Base-by-base conservation (phyloP, 2,113 vertebrate species). In the Odobenus rosmarus region DNA sequence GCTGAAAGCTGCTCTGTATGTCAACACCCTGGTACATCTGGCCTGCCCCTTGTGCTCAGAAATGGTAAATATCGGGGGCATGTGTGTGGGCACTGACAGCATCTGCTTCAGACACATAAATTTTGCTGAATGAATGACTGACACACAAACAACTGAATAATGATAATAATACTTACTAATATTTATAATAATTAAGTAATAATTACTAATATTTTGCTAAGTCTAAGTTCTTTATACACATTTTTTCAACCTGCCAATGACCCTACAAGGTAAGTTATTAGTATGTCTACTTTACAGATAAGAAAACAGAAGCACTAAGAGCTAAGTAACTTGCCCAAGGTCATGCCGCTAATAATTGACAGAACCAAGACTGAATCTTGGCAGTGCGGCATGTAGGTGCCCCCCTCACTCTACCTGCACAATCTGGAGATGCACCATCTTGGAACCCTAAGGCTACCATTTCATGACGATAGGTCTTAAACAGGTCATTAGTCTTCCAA, bases 401-500 rank as follows among this genome's bases (percentile, higher is more conserved):
- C 33, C 31, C 14, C 42, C 10, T 79, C n/a, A 53, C 26, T 64
- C 71, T 36, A 53, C 10, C 42, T 90, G 13, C 24, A 42, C 7
- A 36, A 36, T 19, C 81, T n/a, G 21, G 42, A 96, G 91, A 31
- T 92, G 23, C n/a, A 83, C 80, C n/a, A 36, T 57, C 59, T 96
- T 80, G 64, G 93, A 81, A 77, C 0, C 36, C 21, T 51, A 81
- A 39, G 19, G 46, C 79, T 95, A 93, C 93, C 12, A 12, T 51
- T 88, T 67, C 21, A 36, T 79, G 62, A 64, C 55, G 42, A 80
- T 19, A 51, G 71, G 16, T 90, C 71, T 96, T 61, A 77, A 62
- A 85, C 7, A 97, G 95, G 86, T 81, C 5, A 90, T 61, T 28
- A 18, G 39, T 57, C 49, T 86, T 93, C 57, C 85, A 76, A 95